These are phyloP conservation scores for Hydropotes inermis DNA, from an alignment of 2,113 vertebrate genomes.

Conservation along the genomic window DNA sequence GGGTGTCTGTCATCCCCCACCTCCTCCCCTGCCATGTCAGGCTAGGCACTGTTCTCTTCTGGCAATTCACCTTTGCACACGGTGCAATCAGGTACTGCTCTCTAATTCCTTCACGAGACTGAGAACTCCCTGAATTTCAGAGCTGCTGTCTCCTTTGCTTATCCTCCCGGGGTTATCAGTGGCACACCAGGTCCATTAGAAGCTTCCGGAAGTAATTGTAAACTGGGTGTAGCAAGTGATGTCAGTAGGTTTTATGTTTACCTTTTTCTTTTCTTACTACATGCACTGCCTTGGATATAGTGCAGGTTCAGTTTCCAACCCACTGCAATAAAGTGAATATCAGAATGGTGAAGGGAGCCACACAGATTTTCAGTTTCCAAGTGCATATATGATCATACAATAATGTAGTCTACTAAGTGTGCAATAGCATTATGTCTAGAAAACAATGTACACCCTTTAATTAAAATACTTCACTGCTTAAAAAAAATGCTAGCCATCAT, in stretches of 20 bases:
- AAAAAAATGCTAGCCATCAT: not conserved
- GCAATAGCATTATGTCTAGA: not conserved
- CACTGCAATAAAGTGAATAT: not conserved
- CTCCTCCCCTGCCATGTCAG: not conserved
- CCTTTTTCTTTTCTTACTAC: not conserved
- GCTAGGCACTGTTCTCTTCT: rapidly evolving
- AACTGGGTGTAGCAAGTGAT: rapidly evolving
- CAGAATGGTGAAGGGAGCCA: not conserved
- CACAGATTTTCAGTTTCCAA: not conserved
- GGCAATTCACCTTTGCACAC: rapidly evolving
- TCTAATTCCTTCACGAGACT: not conserved
- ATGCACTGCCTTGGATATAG: not conserved
- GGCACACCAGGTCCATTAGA: rapidly evolving
- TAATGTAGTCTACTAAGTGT: too few species aligned
- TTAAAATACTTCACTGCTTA: not conserved
- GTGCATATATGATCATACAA: too few species aligned
- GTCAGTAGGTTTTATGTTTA: rapidly evolving
- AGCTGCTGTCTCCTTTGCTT: rapidly evolving
- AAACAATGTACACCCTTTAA: not conserved
- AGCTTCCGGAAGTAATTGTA: rapidly evolving
- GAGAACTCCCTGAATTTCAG: not conserved
- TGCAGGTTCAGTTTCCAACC: not conserved
- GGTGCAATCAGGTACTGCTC: rapidly evolving
- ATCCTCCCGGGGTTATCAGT: rapidly evolving
- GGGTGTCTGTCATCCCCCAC: not conserved